phyloP scores from a whole-genome alignment of 2,113 vertebrate genomes.

The Isichthys henryi region DNA sequence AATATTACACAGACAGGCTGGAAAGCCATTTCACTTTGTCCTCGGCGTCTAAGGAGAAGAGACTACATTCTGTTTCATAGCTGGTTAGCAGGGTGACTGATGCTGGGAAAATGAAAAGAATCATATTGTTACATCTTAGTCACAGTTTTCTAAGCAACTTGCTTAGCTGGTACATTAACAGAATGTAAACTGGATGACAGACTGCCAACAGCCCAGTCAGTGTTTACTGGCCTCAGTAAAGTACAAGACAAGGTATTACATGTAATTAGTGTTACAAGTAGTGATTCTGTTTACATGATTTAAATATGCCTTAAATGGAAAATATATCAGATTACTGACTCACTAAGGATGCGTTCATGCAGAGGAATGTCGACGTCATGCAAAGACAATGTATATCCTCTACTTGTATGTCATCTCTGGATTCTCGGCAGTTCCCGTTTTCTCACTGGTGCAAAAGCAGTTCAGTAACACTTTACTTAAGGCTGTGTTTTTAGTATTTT shows the following conservation, averaged over 20 bases:
- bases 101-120: neutral
- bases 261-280: neutral
- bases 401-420: neutral
- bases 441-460: neutral
- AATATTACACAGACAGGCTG: neutral
- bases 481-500: too few species aligned
- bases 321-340: neutral
- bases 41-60: neutral
- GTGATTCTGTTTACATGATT: neutral
- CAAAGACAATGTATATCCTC: neutral
- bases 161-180: neutral
- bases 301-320: neutral
- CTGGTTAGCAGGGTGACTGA: neutral
- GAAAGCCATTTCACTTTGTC: neutral
- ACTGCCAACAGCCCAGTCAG: too few species aligned
- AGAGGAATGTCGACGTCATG: neutral
- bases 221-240: neutral
- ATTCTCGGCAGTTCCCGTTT: neutral
- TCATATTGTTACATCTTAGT: neutral
- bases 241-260: neutral
- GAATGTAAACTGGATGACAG: neutral
- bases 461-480: too few species aligned
- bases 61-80: neutral
- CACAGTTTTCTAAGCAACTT: neutral
- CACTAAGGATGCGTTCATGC: neutral